Evolutionary conservation across 1,140 invertebrate genomes (phyloP).

Genomic region (Tribolium castaneum): DNA sequence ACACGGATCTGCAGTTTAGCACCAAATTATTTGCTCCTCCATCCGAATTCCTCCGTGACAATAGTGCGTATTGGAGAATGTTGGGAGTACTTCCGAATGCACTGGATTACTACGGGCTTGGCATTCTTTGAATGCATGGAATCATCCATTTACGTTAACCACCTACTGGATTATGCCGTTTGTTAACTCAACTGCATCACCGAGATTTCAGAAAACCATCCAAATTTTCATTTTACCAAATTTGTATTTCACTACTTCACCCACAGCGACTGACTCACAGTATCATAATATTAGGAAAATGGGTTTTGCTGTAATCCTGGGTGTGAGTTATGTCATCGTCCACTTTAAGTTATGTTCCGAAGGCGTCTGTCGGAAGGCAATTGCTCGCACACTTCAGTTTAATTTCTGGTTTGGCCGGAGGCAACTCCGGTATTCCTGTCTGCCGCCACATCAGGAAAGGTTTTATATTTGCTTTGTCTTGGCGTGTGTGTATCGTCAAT

Average conservation of each 20-base stretch:
- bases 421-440: conserved; percentile 28
- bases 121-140: conserved; percentile 9
- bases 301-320: too few species aligned
- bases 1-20: not conserved
- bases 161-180: not conserved
- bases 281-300: too few species aligned
- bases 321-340: not conserved
- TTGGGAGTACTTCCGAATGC: not conserved
- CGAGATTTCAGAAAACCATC: not conserved
- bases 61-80: conserved; percentile 20
- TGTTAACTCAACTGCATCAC: not conserved
- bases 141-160: not conserved
- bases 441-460: not conserved
- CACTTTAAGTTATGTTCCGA: not conserved
- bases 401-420: conserved; percentile 28
- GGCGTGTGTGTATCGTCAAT: conserved; percentile 6
- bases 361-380: conserved; percentile 34
- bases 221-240: too few species aligned
- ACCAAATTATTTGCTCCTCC: not conserved
- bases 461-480: conserved; percentile 23
- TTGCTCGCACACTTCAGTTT: conserved; percentile 36
- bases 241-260: too few species aligned
- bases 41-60: conserved; percentile 5
- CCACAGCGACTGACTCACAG: too few species aligned
- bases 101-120: not conserved